Conservation (phyloP, 2,888 invertebrate genomes). For the Agrilus cyanescens region DNA sequence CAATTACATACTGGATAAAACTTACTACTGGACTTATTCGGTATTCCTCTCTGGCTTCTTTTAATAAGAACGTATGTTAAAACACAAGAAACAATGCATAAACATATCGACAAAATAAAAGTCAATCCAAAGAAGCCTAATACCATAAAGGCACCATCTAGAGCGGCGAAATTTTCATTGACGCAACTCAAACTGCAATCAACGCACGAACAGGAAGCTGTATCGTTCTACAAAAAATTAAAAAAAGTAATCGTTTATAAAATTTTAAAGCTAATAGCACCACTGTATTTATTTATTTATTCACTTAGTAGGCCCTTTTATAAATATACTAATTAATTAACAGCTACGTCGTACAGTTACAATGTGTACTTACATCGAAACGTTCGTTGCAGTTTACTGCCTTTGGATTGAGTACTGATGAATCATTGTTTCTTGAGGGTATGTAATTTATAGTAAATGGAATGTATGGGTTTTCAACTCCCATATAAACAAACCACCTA, state of each 20-base stretch:
- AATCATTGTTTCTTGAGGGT: constrained; percentile 30
- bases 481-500: constrained; percentile 56
- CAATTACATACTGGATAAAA: no score
- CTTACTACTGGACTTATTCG: no score
- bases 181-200: constrained; percentile 60
- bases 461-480: constrained; percentile 39
- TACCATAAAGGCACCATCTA: constrained; percentile 42
- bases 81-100: no score
- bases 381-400: constrained; percentile 48
- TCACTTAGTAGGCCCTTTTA: no score
- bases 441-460: constrained; percentile 54
- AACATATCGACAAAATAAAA: constrained; percentile 34
- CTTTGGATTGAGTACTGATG: constrained; percentile 36
- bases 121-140: constrained; percentile 50
- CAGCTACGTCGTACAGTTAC: no score
- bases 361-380: constrained; percentile 35
- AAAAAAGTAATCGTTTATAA: no score
- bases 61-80: no score
- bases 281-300: not conserved
- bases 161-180: constrained; percentile 32
- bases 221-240: constrained; percentile 31
- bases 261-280: no score
- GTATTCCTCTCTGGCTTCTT: no score
- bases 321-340: no score
- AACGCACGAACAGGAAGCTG: constrained; percentile 62